Conservation (phyloP, 2,113 vertebrate genomes). For the Oxyura jamaicensis region DNA sequence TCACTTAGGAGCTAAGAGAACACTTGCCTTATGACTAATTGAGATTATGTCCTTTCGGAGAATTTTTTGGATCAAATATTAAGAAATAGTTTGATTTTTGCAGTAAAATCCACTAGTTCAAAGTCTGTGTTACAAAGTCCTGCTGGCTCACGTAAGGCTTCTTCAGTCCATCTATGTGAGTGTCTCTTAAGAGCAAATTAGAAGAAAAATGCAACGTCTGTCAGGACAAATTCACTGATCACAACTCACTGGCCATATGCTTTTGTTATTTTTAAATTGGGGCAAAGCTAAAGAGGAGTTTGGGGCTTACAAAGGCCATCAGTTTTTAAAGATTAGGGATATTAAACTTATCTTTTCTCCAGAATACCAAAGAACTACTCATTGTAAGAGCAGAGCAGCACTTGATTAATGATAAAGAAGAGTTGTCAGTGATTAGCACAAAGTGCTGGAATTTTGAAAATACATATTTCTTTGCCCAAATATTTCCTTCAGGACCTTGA, state of each 20-base stretch:
- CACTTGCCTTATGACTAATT: not conserved
- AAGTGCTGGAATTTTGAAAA: not conserved
- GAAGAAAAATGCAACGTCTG: not conserved
- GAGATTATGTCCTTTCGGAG: not conserved
- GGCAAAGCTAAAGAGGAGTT: not conserved
- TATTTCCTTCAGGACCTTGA: not conserved
- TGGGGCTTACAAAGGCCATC: not conserved
- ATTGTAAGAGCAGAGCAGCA: not conserved
- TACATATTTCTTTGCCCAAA: not conserved
- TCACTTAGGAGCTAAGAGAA: not conserved
- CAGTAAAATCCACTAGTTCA: slow-evolving; percentile 7
- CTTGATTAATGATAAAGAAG: not conserved
- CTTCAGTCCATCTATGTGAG: not conserved
- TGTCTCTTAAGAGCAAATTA: not conserved
- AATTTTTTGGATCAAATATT: slow-evolving; percentile 27
- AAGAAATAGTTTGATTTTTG: not conserved
- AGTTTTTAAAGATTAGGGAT: not conserved
- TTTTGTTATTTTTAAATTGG: not conserved
- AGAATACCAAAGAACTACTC: not conserved
- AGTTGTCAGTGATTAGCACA: not conserved
- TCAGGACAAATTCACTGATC: not conserved
- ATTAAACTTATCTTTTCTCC: not conserved
- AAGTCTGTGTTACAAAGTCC: not conserved
- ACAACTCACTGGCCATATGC: not conserved
- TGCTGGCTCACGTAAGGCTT: not conserved